Conservation (phyloP, 2,797 vertebrate species). For the Parambassis ranga region DNA sequence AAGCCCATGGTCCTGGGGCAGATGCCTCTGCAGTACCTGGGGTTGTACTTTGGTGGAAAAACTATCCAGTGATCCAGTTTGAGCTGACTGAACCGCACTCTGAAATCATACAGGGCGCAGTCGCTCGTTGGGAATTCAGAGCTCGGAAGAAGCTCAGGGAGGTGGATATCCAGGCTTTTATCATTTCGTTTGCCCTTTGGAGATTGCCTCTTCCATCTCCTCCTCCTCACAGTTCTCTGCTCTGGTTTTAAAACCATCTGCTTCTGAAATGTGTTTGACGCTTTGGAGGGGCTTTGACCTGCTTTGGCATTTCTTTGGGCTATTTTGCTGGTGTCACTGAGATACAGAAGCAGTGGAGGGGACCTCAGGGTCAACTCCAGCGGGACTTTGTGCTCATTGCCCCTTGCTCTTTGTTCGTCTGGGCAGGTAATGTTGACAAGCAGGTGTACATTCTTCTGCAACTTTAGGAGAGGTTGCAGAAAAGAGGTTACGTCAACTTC, state of each 20-base stretch:
- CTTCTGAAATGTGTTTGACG: constrained; percentile 24
- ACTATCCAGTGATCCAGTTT: constrained; percentile 95
- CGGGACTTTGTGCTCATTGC: constrained; percentile 2
- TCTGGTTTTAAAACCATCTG: constrained; percentile 39
- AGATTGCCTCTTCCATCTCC: constrained; percentile 74
- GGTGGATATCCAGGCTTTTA: constrained; percentile 58
- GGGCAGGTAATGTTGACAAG: constrained; percentile 86
- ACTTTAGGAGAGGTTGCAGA: constrained; percentile 83
- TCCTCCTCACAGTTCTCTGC: constrained; percentile 52
- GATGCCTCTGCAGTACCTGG: constrained; percentile 91
- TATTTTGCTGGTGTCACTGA: constrained; percentile 87
- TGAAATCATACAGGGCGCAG: constrained; percentile 90
- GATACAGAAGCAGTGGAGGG: constrained; percentile 90
- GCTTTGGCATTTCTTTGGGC: constrained; percentile 58
- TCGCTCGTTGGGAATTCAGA: constrained; percentile 83
- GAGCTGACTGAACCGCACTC: constrained; percentile 91
- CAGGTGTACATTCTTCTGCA: constrained; percentile 79
- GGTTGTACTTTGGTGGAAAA: constrained; percentile 91
- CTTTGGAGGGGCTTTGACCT: constrained; percentile 4
- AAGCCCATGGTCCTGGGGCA: constrained; percentile 87
- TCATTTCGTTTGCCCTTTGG: constrained; percentile 51
- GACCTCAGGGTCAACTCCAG: constrained; percentile 67
- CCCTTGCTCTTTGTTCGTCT: constrained; percentile 29
- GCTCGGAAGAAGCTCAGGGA: constrained; percentile 79
- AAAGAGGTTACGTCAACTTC: constrained; percentile 90